Evolutionary conservation across 2,797 vertebrate genomes (phyloP).

Genomic region (Melanitta fusca): DNA sequence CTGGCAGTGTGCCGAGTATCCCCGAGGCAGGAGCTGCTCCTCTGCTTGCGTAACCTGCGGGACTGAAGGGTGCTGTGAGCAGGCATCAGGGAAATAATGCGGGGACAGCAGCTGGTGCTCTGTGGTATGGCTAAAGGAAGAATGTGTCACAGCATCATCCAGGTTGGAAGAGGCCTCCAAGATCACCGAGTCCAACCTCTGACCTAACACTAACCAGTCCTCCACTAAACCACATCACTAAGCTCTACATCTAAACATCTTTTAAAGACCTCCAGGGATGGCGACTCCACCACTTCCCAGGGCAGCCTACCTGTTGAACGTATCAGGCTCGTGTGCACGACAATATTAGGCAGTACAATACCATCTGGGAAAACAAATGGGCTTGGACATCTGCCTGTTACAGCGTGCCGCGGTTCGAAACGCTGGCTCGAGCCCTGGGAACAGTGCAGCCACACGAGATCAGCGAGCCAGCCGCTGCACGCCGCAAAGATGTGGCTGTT

Average conservation of each 20-base stretch:
- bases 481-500: background rate
- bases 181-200: too few species aligned
- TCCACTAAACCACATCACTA: too few species aligned
- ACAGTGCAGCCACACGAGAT: background rate
- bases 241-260: too few species aligned
- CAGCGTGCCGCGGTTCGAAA: background rate
- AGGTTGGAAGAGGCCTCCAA: too few species aligned
- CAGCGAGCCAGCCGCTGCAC: background rate
- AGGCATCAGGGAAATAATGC: background rate
- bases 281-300: too few species aligned
- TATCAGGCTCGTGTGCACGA: background rate
- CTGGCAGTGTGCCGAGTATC: background rate
- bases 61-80: background rate
- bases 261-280: too few species aligned
- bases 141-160: background rate
- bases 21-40: background rate
- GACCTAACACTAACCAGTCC: too few species aligned
- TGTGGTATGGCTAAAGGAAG: background rate
- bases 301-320: background rate
- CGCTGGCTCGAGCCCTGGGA: background rate
- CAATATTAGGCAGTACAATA: background rate
- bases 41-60: background rate
- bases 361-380: background rate
- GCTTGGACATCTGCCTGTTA: background rate
- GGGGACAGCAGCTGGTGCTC: background rate